phyloP scores from a whole-genome alignment of 2,113 vertebrate species.

The Corvus hawaiiensis region DNA sequence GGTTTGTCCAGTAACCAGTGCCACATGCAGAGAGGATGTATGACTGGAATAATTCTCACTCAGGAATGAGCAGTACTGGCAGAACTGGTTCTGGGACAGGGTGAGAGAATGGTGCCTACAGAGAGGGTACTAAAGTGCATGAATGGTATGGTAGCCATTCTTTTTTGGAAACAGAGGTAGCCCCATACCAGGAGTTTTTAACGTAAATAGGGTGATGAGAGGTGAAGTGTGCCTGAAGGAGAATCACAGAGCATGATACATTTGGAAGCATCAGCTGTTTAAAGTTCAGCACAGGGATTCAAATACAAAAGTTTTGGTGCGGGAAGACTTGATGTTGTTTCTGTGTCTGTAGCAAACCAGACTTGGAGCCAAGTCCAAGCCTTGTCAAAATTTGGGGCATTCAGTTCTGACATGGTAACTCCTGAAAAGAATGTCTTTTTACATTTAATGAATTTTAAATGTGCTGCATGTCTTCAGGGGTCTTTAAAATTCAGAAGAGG shows the following conservation, averaged over 20 bases:
- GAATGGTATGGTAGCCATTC: not conserved
- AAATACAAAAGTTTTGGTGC: not conserved
- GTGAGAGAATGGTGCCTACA: not conserved
- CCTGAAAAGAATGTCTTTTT: slow-evolving; percentile 13
- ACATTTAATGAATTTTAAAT: slow-evolving; percentile 55
- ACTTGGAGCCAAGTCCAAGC: not conserved
- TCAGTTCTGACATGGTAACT: not conserved
- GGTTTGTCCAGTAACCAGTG: not conserved
- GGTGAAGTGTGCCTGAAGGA: not conserved
- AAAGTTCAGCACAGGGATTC: not conserved
- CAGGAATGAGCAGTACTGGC: not conserved
- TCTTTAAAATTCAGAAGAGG: slow-evolving; percentile 30
- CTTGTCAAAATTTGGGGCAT: not conserved
- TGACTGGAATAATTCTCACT: slow-evolving; percentile 3
- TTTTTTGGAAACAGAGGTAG: not conserved
- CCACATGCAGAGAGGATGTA: not conserved
- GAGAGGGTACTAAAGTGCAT: not conserved
- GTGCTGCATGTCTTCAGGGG: not conserved
- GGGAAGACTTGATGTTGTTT: not conserved
- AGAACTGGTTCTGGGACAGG: not conserved
- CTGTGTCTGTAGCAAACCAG: not conserved
- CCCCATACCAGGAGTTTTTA: not conserved
- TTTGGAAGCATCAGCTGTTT: not conserved
- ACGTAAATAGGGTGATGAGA: not conserved
- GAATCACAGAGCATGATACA: not conserved